Conservation (phyloP, 2,797 vertebrate species). For the Synanceia verrucosa region DNA sequence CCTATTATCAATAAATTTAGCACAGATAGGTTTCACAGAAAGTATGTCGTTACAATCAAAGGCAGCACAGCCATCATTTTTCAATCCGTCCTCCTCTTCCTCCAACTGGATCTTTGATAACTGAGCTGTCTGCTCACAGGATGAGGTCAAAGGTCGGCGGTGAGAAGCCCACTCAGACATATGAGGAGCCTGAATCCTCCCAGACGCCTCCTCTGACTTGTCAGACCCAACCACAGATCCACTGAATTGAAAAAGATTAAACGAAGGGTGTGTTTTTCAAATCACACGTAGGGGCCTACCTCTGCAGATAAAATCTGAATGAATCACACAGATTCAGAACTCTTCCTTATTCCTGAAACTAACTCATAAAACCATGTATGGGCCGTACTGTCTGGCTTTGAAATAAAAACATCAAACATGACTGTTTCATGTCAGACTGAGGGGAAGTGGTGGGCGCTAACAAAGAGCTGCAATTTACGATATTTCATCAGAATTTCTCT, state of each 20-base stretch:
- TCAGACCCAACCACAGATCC: slow-evolving; percentile 47
- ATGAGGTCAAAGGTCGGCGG: slow-evolving; percentile 65
- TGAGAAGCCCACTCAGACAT: slow-evolving; percentile 71
- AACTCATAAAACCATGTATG: neutral
- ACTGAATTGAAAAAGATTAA: slow-evolving; percentile 48
- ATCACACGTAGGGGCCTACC: slow-evolving; percentile 24
- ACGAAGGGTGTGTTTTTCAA: slow-evolving; percentile 47
- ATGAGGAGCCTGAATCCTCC: slow-evolving; percentile 59
- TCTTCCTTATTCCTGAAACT: neutral
- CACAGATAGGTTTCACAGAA: slow-evolving; percentile 13
- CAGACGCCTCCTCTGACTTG: slow-evolving; percentile 53
- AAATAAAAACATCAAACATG: slow-evolving; percentile 28
- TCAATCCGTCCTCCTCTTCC: slow-evolving; percentile 46
- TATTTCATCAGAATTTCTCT: slow-evolving; percentile 26
- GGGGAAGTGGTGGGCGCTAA: slow-evolving; percentile 55
- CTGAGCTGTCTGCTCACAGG: slow-evolving; percentile 58
- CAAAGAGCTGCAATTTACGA: slow-evolving; percentile 16
- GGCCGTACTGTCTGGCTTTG: neutral
- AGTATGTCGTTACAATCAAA: slow-evolving; percentile 29
- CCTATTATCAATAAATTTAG: neutral
- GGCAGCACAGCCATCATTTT: slow-evolving; percentile 32
- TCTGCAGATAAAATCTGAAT: neutral
- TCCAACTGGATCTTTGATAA: slow-evolving; percentile 60
- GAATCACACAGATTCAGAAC: neutral
- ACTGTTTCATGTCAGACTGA: slow-evolving; percentile 28